Conservation (phyloP, 1,140 invertebrate species). For the Drosophila eugracilis region DNA sequence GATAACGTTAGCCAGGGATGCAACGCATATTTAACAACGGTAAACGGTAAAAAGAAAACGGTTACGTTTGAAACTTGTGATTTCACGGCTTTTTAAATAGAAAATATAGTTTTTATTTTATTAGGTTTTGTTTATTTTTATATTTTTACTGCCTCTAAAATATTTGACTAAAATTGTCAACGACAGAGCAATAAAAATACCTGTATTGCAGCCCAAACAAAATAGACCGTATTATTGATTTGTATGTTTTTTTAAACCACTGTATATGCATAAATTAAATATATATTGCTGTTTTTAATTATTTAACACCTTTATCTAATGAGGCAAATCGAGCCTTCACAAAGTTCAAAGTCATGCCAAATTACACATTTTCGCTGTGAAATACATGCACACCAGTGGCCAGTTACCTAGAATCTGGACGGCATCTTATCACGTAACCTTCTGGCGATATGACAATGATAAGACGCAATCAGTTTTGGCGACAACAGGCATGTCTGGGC, state of each 20-base stretch:
- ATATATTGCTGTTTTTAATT: neutral
- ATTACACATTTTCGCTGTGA: conserved; percentile 26
- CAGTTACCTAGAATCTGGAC: conserved; percentile 14
- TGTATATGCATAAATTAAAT: neutral
- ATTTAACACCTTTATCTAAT: conserved; percentile 1
- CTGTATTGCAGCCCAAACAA: no score
- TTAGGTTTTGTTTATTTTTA: no score
- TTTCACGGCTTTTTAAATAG: no score
- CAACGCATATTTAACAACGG: neutral
- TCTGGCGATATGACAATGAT: conserved; percentile 46
- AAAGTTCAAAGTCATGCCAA: conserved; percentile 43
- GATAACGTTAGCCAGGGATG: conserved; percentile 40
- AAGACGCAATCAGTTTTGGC: conserved; percentile 47
- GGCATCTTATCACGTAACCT: conserved; percentile 27
- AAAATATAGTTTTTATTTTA: no score
- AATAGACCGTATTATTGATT: no score
- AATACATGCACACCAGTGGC: conserved; percentile 8
- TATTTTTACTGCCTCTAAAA: no score
- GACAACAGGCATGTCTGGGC: conserved; percentile 11
- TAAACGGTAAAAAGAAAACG: neutral
- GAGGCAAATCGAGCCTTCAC: neutral
- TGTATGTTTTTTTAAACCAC: no score
- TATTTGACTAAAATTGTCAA: no score
- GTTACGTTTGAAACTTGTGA: neutral
- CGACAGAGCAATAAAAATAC: no score